Evolutionary conservation across 2,113 vertebrate species (phyloP).

Genomic region (Epinephelus cyanopodus): DNA sequence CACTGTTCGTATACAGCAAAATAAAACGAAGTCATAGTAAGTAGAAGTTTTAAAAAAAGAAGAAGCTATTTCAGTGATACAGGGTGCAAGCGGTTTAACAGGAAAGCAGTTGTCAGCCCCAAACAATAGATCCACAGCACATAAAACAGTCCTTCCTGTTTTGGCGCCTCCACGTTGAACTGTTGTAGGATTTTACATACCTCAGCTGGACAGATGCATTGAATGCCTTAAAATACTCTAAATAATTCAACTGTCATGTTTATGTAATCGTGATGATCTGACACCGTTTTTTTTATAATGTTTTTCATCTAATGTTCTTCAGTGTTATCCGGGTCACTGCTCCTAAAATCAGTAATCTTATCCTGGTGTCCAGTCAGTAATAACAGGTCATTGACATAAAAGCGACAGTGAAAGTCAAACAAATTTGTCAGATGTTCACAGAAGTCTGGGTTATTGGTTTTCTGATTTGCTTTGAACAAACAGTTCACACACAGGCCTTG

Average conservation of each 20-base stretch:
- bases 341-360: not conserved
- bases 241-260: not conserved
- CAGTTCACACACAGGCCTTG: too few relatives aligned
- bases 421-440: too few relatives aligned
- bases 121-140: not conserved
- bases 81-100: not conserved
- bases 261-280: not conserved
- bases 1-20: too few relatives aligned
- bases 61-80: not conserved
- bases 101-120: not conserved
- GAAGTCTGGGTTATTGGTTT: too few relatives aligned
- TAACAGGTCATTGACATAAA: not conserved
- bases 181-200: not conserved
- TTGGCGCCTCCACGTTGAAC: not conserved
- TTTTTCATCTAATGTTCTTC: not conserved
- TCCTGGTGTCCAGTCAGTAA: too few relatives aligned
- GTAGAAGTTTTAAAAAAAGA: not conserved
- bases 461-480: too few relatives aligned
- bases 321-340: not conserved
- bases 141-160: not conserved
- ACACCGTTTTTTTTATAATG: not conserved
- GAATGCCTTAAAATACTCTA: not conserved
- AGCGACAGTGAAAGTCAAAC: not conserved
- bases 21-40: not conserved
- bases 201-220: too few relatives aligned